Percentiles rank a stretch among this genome's conserved stretches.
These are phyloP conservation scores for Capromys pilorides DNA, from an alignment of 2,797 vertebrate genomes.

Conservation along the genomic window DNA sequence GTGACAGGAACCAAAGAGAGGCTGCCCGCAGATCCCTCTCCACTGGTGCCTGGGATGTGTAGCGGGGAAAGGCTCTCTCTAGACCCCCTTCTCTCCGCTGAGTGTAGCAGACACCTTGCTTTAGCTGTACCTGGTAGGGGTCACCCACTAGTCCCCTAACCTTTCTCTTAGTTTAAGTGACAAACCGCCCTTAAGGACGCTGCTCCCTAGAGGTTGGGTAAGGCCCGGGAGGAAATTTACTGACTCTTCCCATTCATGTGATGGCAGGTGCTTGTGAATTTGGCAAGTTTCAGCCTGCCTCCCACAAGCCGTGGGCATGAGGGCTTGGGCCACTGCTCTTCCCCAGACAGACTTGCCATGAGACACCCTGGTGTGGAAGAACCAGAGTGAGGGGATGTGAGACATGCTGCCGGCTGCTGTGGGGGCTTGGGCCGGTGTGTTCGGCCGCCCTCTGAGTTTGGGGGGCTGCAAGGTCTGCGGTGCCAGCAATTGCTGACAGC, in stretches of 20 bases:
- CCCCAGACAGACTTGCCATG: rapidly evolving
- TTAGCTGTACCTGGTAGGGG: neutral
- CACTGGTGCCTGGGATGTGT: rapidly evolving
- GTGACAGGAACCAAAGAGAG: neutral
- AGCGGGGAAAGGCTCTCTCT: too few species aligned
- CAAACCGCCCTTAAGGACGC: conserved; percentile 68
- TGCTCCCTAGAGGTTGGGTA: neutral
- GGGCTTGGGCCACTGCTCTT: neutral
- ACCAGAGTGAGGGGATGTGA: neutral
- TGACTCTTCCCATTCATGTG: rapidly evolving
- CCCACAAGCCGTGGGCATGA: rapidly evolving
- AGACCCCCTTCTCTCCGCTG: neutral
- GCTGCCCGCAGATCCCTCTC: neutral
- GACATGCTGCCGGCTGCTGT: rapidly evolving
- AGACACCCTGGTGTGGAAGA: neutral
- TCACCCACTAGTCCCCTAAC: neutral
- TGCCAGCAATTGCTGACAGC: rapidly evolving
- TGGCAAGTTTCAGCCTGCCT: neutral
- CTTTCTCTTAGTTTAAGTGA: conserved; percentile 10
- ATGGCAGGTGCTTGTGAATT: rapidly evolving
- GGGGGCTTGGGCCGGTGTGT: rapidly evolving
- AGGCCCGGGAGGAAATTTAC: conserved; percentile 24
- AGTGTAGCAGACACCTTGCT: rapidly evolving
- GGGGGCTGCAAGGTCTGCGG: rapidly evolving
- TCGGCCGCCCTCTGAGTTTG: neutral